phyloP scores from a whole-genome alignment of 2,888 invertebrate genomes.

The Sarcophaga variegata region DNA sequence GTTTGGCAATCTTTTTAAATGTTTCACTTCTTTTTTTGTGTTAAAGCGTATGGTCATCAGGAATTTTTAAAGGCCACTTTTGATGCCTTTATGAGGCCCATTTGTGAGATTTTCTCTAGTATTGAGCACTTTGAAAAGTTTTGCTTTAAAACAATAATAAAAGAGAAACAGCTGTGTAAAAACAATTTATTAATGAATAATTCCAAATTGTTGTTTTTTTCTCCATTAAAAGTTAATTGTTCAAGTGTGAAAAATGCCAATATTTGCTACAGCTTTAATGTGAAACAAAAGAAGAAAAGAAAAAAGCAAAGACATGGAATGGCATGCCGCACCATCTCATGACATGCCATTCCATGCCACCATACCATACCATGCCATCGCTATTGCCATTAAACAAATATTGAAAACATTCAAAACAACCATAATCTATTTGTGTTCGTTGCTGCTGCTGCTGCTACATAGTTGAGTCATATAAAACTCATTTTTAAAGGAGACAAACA shows the following conservation, averaged over 20 bases:
- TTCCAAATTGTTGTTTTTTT: conserved; percentile 30
- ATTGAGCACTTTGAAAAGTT: not conserved
- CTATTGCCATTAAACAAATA: conserved; percentile 35
- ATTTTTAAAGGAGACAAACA: conserved; percentile 53
- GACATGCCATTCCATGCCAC: too few relatives aligned
- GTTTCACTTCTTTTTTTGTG: not conserved
- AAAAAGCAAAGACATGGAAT: conserved; percentile 40
- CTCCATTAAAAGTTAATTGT: conserved; percentile 55
- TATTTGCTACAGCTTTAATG: conserved; percentile 46
- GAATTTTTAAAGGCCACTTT: not conserved
- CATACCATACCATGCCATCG: not conserved
- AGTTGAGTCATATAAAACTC: conserved; percentile 60
- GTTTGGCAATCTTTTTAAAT: conserved; percentile 44
- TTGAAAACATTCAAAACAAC: conserved; percentile 10
- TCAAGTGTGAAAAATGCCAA: conserved; percentile 65
- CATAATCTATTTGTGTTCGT: conserved; percentile 10
- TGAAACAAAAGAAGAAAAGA: conserved; percentile 10
- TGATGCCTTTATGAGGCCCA: not conserved
- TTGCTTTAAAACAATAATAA: not conserved
- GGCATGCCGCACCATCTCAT: not conserved
- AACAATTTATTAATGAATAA: conserved; percentile 46
- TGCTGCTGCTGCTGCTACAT: not conserved
- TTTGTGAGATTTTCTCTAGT: not conserved
- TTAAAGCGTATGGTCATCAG: not conserved
- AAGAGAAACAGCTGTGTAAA: conserved; percentile 50